Evolutionary conservation across 2,888 invertebrate species (phyloP).

Genomic region (Tetramorium bicarinatum): DNA sequence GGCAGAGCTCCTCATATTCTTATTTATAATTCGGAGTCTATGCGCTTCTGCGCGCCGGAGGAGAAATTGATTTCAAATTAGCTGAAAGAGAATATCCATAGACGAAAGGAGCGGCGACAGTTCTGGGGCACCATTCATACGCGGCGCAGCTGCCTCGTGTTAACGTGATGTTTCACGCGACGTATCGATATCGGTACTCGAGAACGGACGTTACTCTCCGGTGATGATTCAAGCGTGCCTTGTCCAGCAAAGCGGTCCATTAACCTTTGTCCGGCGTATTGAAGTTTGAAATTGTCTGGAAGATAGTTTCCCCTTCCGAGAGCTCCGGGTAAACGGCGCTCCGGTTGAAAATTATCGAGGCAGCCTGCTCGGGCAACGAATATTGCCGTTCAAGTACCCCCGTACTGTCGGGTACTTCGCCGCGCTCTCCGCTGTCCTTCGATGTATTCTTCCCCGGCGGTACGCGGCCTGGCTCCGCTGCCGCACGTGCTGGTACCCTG

Average conservation of each 20-base stretch:
- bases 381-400: not conserved
- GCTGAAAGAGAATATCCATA: not conserved
- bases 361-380: not conserved
- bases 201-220: constrained; percentile 63
- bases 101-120: constrained; percentile 15
- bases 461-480: constrained; percentile 54
- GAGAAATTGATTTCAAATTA: not conserved
- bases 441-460: constrained; percentile 58
- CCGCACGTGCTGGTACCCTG: constrained; percentile 81
- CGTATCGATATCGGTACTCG: constrained; percentile 48
- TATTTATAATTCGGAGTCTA: not conserved
- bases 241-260: constrained; percentile 33
- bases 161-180: constrained; percentile 64
- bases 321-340: not conserved
- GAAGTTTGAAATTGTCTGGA: constrained; percentile 29
- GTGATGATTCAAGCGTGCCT: constrained; percentile 53
- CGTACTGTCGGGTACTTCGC: not conserved
- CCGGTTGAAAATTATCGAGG: constrained; percentile 7
- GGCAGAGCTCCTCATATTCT: not conserved
- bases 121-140: constrained; percentile 18
- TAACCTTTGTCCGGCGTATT: constrained; percentile 39
- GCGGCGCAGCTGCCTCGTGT: constrained; percentile 32
- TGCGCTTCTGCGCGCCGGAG: not conserved
- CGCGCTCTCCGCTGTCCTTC: constrained; percentile 26
- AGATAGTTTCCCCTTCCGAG: not conserved